Evolutionary conservation across 2,797 vertebrate genomes (phyloP).

Genomic region (Tragopan temminckii): DNA sequence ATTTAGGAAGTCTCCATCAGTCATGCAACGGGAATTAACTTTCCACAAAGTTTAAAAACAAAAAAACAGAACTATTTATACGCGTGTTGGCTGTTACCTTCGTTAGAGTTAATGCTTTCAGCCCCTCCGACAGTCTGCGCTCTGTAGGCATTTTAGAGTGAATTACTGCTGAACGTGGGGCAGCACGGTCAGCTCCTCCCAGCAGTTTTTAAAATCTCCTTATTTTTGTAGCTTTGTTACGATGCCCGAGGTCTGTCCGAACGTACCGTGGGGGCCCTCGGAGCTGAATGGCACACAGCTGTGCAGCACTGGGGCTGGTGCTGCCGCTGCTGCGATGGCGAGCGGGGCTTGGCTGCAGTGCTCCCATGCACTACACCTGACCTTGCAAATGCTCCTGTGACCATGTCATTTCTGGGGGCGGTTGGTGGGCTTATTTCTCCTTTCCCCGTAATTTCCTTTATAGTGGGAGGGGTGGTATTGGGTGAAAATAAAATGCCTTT

Average conservation of each 20-base stretch:
- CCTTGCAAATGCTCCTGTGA: not conserved
- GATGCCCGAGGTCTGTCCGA: not conserved
- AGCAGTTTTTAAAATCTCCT: not conserved
- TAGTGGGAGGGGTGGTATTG: conserved; percentile 30
- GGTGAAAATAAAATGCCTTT: conserved; percentile 81
- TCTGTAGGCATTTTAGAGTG: conserved; percentile 29
- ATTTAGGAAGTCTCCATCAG: conserved; percentile 68
- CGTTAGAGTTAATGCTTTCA: conserved; percentile 67
- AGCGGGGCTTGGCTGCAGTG: not conserved
- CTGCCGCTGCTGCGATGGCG: not conserved
- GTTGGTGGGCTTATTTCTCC: not conserved
- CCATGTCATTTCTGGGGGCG: not conserved
- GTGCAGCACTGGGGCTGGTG: not conserved
- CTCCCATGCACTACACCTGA: not conserved
- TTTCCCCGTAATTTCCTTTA: conserved; percentile 35
- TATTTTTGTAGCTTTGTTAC: conserved; percentile 71
- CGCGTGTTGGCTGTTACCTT: conserved; percentile 65
- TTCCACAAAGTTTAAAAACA: conserved; percentile 66
- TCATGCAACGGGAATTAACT: conserved; percentile 44
- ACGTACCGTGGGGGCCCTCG: not conserved
- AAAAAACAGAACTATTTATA: conserved; percentile 73
- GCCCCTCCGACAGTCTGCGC: conserved; percentile 47
- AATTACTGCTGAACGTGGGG: conserved; percentile 40
- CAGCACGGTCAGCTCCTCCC: conserved; percentile 23
- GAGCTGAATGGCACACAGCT: not conserved